A percentile compares a stretch with the other conserved stretches of the same genome.
Conservation (phyloP, 1,140 invertebrate genomes). For the Tetragnatha versicolor region DNA sequence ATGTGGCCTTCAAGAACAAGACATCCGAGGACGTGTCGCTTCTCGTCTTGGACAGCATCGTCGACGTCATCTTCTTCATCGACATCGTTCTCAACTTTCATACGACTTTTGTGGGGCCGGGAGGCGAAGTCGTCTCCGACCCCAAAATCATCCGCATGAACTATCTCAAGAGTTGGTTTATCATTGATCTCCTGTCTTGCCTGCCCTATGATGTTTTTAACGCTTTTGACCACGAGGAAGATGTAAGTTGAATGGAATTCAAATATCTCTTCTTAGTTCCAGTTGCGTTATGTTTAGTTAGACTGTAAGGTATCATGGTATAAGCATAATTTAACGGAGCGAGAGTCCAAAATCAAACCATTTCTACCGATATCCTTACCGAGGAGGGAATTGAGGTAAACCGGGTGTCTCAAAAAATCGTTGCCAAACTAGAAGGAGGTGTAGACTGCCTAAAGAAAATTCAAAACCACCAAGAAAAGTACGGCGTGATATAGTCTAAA, state of each 20-base stretch:
- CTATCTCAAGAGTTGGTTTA: constrained; percentile 99
- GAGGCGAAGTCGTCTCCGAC: constrained; percentile 97
- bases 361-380: no score
- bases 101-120: constrained; percentile 97
- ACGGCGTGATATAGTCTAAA: no score
- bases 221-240: constrained; percentile 98
- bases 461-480: no score
- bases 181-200: constrained; percentile 98
- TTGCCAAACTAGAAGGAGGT: no score
- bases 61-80: constrained; percentile 99
- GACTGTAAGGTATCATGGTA: no score
- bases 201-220: constrained; percentile 99
- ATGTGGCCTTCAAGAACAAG: constrained; percentile 99
- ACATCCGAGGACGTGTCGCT: constrained; percentile 98
- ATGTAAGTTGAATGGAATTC: constrained; percentile 80
- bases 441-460: no score
- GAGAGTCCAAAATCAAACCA: no score
- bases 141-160: constrained; percentile 98
- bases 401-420: no score
- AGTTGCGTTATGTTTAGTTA: no score
- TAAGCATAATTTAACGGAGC: no score
- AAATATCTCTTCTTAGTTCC: no score
- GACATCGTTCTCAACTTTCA: constrained; percentile 99
- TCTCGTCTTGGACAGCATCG: constrained; percentile 96
- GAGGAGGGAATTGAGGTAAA: no score